Evolutionary conservation across 1,140 invertebrate genomes (phyloP), one percentile per base, ranked within the genome.

Genomic region (Araneus ventricosus): DNA sequence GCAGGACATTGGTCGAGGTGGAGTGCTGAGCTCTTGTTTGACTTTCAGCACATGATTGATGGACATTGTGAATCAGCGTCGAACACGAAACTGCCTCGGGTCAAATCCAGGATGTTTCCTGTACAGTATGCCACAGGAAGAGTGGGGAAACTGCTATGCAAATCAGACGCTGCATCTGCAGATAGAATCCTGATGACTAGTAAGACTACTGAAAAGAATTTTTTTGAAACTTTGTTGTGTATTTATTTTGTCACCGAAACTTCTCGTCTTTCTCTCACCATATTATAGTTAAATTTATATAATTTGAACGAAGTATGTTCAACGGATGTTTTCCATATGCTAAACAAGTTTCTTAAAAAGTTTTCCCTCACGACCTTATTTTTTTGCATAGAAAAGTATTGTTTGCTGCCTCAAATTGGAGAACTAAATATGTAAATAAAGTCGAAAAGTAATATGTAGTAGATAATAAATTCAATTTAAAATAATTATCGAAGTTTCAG

Each of bases 1-100:
- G 1, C 30, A 92, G 92, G 92, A 67, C 59, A 63, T 0, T 93
- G 92, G 92, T 88, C 85, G 1, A 70, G 88, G 34, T 93, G 92
- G 92, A 67, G 84, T 30, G 34, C 85, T 86, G 92, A 93, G 70
- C 14, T 88, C 86, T 14, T 93, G 92, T 27, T 67, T 86, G 10
- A 84, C 67, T n/a, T 52, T 57, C 22, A 24, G n/a, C 17, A 20
- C n/a, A n/a, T n/a, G n/a, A n/a, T n/a, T n/a, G n/a, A n/a, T n/a
- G n/a, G n/a, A n/a, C n/a, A n/a, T n/a, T n/a, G n/a, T n/a, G n/a
- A n/a, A n/a, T n/a, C 92, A 89, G 39, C 30, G 92, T 45, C 61
- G 92, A 1, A 93, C 67, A 20, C 67, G 92, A 27, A 87, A 45
- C 24, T 93, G 92, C 24, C 2, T 63, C 4, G 79, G 87, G 5